Conservation (phyloP, 2,797 vertebrate genomes). For the Rachycentron canadum region DNA sequence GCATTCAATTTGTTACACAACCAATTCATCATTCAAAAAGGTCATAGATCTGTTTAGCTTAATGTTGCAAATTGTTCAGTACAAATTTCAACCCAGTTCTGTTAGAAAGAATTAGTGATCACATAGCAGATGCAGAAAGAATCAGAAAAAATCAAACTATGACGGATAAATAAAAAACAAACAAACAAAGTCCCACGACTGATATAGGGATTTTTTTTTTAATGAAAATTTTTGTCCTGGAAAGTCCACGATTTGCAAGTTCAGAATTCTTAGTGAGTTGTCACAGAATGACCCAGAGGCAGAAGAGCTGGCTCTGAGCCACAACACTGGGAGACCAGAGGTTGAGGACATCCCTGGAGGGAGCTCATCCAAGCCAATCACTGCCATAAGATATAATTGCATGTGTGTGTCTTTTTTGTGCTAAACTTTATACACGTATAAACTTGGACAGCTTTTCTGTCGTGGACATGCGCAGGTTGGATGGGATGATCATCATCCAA, state of each 20-base stretch:
- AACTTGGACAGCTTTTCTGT: not conserved
- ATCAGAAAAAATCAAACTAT: too few species aligned
- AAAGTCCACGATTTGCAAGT: not conserved
- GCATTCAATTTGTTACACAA: too few species aligned
- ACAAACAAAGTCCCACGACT: not conserved
- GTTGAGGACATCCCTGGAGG: not conserved
- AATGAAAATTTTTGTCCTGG: too few species aligned
- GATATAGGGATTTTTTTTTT: not conserved
- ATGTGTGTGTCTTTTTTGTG: not conserved
- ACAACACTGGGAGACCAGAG: not conserved
- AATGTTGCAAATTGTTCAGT: not conserved
- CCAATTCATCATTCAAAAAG: too few species aligned
- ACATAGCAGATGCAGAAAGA: too few species aligned
- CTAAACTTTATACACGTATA: not conserved
- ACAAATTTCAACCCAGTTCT: not conserved
- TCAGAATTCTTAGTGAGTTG: not conserved
- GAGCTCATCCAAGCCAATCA: not conserved
- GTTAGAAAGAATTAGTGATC: not conserved
- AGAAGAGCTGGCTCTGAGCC: not conserved
- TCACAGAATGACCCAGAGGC: not conserved
- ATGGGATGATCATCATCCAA: too few species aligned
- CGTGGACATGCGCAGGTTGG: too few species aligned
- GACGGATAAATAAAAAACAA: too few species aligned
- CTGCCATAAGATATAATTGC: not conserved
- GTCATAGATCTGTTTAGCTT: not conserved